Evolutionary conservation across 1,140 invertebrate species (phyloP).

Genomic region (Anastrepha ludens): DNA sequence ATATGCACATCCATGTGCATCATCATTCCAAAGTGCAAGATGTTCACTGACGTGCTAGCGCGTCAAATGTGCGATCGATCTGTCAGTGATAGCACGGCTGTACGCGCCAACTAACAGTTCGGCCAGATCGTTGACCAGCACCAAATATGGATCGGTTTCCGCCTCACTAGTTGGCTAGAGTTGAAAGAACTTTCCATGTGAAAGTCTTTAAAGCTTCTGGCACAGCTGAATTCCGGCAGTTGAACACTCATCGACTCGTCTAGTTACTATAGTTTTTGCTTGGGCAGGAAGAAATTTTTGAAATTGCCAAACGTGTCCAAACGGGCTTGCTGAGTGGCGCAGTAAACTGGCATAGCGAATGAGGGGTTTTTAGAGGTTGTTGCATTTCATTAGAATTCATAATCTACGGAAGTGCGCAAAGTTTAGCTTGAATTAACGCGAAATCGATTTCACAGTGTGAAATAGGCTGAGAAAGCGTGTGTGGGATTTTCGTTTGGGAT

Average conservation of each 20-base stretch:
- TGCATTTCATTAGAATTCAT: conserved; percentile 44
- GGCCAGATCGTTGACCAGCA: conserved; percentile 23
- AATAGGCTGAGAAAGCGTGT: background rate
- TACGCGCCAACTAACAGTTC: conserved; percentile 33
- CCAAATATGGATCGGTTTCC: conserved; percentile 37
- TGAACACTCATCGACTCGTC: background rate
- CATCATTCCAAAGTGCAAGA: conserved; percentile 5
- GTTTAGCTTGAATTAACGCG: background rate
- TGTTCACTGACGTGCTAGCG: conserved; percentile 30
- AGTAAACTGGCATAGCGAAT: conserved; percentile 1
- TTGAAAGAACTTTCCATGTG: conserved; percentile 51
- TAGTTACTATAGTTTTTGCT: background rate
- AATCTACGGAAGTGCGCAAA: conserved; percentile 37
- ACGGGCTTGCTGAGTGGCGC: background rate
- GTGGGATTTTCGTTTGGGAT: too few species aligned
- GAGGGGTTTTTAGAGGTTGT: background rate
- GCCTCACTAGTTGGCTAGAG: conserved; percentile 1
- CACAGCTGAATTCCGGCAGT: background rate
- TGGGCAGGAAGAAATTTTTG: conserved; percentile 23
- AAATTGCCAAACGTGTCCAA: conserved; percentile 39
- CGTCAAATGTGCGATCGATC: conserved; percentile 51
- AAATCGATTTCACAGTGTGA: background rate
- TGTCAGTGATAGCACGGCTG: conserved; percentile 34
- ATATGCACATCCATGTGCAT: background rate
- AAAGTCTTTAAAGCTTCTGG: conserved; percentile 41